A percentile compares a stretch with the other conserved stretches of the same genome.
These are phyloP conservation scores for Erannis defoliaria DNA, from an alignment of 2,888 invertebrate species.

Conservation along the genomic window DNA sequence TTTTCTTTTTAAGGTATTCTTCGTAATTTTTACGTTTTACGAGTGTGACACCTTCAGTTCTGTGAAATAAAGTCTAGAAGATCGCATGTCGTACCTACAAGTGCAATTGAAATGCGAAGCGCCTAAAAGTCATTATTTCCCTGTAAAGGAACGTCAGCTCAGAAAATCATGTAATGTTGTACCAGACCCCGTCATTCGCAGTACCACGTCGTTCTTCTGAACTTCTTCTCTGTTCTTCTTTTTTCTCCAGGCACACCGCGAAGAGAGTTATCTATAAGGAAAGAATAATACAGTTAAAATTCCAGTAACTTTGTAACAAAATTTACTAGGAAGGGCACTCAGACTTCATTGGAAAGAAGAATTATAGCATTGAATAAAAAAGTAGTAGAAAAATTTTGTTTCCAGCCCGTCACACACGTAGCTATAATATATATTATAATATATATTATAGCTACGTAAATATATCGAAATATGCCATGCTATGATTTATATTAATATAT, in stretches of 20 bases:
- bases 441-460: too few relatives aligned
- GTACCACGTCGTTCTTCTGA: slow-evolving; percentile 82
- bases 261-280: slow-evolving; percentile 81
- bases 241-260: slow-evolving; percentile 83
- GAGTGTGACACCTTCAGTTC: too few relatives aligned
- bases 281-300: slow-evolving; percentile 24
- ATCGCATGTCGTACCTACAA: too few relatives aligned
- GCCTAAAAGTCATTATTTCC: slow-evolving; percentile 1
- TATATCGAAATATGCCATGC: too few relatives aligned
- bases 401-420: too few relatives aligned
- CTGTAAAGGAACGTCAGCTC: slow-evolving; percentile 32
- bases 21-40: too few relatives aligned
- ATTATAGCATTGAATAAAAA: background rate
- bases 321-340: background rate
- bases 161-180: slow-evolving; percentile 37
- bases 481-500: too few relatives aligned
- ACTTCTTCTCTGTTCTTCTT: slow-evolving; percentile 71
- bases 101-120: background rate
- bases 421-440: too few relatives aligned
- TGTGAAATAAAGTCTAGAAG: too few relatives aligned
- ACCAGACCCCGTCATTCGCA: slow-evolving; percentile 71
- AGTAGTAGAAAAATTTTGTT: background rate
- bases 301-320: background rate
- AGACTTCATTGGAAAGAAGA: background rate
- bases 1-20: too few relatives aligned